A percentile compares a stretch with the other conserved stretches of the same genome.
Conservation (phyloP, 2,888 invertebrate genomes). For the Troilus luridus region DNA sequence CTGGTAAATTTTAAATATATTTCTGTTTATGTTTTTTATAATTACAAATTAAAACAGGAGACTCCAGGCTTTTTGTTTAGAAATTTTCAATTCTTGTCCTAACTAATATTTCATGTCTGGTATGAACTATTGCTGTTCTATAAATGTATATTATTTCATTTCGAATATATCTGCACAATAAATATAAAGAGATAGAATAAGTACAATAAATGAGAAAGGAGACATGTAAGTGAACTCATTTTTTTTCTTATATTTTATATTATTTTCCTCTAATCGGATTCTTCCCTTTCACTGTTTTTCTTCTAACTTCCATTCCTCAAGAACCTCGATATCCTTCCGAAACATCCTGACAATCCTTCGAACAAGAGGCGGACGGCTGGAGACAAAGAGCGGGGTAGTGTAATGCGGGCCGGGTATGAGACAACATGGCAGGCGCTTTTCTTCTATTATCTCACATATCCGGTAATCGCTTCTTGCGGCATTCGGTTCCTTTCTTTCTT, state of each 20-base stretch:
- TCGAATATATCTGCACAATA: no score
- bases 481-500: constrained; percentile 28
- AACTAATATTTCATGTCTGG: no score
- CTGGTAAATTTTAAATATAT: no score
- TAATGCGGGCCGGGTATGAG: not conserved
- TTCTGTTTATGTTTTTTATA: no score
- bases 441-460: constrained; percentile 20
- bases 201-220: not conserved
- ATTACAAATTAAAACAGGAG: no score
- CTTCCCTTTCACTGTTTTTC: not conserved
- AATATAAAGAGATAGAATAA: no score
- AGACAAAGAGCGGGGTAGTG: not conserved
- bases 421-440: not conserved
- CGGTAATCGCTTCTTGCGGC: constrained; percentile 25
- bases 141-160: no score
- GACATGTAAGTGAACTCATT: not conserved
- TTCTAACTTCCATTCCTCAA: not conserved
- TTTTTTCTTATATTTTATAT: not conserved
- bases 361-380: not conserved
- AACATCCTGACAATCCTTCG: not conserved
- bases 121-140: no score
- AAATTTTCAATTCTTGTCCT: no score
- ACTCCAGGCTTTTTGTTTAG: no score
- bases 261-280: not conserved
- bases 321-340: not conserved